A percentile compares a stretch with the other conserved stretches of the same genome.
Evolutionary conservation across 2,797 vertebrate genomes (phyloP).

Genomic region (Tragelaphus eurycerus): DNA sequence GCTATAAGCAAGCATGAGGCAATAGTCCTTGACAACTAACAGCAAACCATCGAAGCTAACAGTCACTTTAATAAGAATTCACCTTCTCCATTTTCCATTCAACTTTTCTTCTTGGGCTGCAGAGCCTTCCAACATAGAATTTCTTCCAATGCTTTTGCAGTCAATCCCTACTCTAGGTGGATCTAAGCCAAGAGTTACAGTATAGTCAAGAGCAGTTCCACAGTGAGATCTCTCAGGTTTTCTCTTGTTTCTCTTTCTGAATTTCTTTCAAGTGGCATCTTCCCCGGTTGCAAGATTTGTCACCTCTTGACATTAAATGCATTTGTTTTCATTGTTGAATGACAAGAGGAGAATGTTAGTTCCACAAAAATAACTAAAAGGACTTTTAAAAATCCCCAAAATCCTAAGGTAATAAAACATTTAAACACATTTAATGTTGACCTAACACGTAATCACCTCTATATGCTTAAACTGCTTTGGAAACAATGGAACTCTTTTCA

Average conservation of each 20-base stretch:
- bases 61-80: constrained; percentile 81
- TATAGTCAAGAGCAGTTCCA: constrained; percentile 74
- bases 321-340: constrained; percentile 60
- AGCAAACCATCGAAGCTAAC: constrained; percentile 78
- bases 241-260: not conserved
- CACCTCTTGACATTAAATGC: constrained; percentile 79
- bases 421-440: not conserved
- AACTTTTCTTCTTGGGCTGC: constrained; percentile 81
- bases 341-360: constrained; percentile 41
- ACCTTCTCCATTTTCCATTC: constrained; percentile 82
- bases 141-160: constrained; percentile 83
- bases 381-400: constrained; percentile 53
- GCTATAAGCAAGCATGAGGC: constrained; percentile 80
- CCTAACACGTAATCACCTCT: not conserved
- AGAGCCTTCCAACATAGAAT: constrained; percentile 79
- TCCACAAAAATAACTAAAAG: constrained; percentile 38
- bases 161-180: constrained; percentile 80
- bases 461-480: not conserved
- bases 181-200: constrained; percentile 81
- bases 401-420: not conserved
- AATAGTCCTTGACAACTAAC: constrained; percentile 81
- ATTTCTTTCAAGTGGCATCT: constrained; percentile 79
- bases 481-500: not conserved
- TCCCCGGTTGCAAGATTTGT: constrained; percentile 73
- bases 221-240: constrained; percentile 52